Evolutionary conservation across 2,113 vertebrate species (phyloP).

Genomic region (Gasterosteus aculeatus): DNA sequence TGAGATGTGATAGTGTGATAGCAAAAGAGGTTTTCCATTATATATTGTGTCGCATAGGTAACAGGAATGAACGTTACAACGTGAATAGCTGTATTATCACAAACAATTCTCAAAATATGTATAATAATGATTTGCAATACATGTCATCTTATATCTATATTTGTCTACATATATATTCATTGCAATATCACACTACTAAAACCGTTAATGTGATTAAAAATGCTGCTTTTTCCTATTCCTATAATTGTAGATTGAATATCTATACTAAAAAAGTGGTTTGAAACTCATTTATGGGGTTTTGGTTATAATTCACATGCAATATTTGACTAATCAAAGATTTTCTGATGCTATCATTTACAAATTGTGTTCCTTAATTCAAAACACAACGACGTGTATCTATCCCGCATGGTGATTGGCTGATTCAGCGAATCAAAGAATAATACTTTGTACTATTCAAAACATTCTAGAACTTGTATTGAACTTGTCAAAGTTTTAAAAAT

Average conservation of each 20-base stretch:
- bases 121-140: background rate
- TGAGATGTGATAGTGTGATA: background rate
- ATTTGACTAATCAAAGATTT: background rate
- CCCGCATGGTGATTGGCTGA: background rate
- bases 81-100: background rate
- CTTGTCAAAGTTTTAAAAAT: conserved; percentile 57
- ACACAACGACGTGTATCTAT: background rate
- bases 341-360: background rate
- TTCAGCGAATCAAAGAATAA: conserved; percentile 10
- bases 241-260: no score
- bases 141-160: background rate
- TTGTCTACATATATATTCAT: background rate
- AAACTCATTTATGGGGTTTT: background rate
- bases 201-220: no score
- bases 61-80: background rate
- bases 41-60: background rate
- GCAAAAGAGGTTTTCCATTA: background rate
- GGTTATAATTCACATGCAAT: background rate
- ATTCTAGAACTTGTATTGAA: conserved; percentile 42
- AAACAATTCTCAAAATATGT: background rate
- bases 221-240: no score
- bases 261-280: background rate
- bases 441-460: conserved; percentile 6
- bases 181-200: background rate
- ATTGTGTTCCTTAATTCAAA: background rate